A percentile compares a stretch with the other conserved stretches of the same genome.
Conservation (phyloP, 2,797 vertebrate genomes). For the Leontopithecus rosalia region DNA sequence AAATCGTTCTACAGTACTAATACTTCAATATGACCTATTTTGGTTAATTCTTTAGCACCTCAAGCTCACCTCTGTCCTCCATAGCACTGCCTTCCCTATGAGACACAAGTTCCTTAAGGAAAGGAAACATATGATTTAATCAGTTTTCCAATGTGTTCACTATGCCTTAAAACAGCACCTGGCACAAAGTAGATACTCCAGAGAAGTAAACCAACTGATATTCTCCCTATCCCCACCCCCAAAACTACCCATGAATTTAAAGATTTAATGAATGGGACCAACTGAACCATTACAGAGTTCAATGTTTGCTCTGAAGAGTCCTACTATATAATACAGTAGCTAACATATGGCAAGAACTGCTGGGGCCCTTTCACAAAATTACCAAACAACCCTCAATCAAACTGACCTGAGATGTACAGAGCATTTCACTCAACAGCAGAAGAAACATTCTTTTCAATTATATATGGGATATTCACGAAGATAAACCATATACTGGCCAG, state of each 20-base stretch:
- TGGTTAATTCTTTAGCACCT: background rate
- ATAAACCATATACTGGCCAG: background rate
- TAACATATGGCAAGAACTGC: background rate
- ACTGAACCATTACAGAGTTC: background rate
- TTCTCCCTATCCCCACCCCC: background rate
- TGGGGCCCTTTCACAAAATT: background rate
- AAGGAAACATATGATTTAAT: background rate
- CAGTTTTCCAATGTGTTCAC: background rate
- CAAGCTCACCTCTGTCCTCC: background rate
- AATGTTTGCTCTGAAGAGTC: background rate
- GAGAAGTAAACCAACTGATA: background rate
- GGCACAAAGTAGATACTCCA: background rate
- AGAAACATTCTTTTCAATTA: background rate
- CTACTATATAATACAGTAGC: background rate
- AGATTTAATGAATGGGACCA: background rate
- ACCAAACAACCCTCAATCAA: background rate
- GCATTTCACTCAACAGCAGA: background rate
- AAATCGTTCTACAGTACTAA: background rate
- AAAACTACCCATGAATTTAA: conserved; percentile 1
- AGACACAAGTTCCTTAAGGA: background rate
- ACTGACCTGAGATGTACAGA: background rate
- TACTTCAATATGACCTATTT: background rate
- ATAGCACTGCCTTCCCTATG: background rate
- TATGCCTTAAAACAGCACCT: background rate
- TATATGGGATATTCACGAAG: background rate